Evolutionary conservation across 1,140 invertebrate species (phyloP).

Genomic region (Drosophila repleta): DNA sequence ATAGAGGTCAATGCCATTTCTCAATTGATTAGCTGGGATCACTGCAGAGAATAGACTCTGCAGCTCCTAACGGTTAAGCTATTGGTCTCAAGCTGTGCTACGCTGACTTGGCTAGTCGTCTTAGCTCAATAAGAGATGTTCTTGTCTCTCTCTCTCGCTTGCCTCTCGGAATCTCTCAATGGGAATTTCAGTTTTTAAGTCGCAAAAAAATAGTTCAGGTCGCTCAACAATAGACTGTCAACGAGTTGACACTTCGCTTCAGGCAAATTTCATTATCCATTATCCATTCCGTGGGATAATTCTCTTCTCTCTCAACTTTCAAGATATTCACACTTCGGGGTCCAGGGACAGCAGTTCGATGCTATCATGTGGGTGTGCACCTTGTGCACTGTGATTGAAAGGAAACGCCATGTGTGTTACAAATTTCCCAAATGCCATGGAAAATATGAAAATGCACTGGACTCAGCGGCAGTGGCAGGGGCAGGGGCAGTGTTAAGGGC

Average conservation of each 20-base stretch:
- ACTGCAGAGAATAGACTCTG: too few species aligned
- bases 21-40: not conserved
- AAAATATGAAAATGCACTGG: constrained; percentile 49
- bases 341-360: constrained; percentile 1
- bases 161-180: not conserved
- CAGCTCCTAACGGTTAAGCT: not conserved
- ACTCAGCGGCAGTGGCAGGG: constrained; percentile 2
- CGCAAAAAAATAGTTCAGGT: not conserved
- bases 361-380: constrained; percentile 27
- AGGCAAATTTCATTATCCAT: constrained; percentile 13
- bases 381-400: constrained; percentile 50
- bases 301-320: constrained; percentile 16
- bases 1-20: not conserved
- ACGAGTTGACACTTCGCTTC: constrained; percentile 20
- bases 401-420: constrained; percentile 72
- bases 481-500: constrained; percentile 3
- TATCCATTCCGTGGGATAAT: constrained; percentile 35
- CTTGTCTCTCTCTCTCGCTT: not conserved
- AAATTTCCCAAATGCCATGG: constrained; percentile 60
- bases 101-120: too few species aligned
- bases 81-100: too few species aligned
- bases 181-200: not conserved
- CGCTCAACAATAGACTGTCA: constrained; percentile 15
- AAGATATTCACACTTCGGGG: constrained; percentile 16
- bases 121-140: too few species aligned